A percentile compares a stretch with the other conserved stretches of the same genome.
Evolutionary conservation across 2,113 vertebrate species (phyloP).

Genomic region (Aramus guarauna): DNA sequence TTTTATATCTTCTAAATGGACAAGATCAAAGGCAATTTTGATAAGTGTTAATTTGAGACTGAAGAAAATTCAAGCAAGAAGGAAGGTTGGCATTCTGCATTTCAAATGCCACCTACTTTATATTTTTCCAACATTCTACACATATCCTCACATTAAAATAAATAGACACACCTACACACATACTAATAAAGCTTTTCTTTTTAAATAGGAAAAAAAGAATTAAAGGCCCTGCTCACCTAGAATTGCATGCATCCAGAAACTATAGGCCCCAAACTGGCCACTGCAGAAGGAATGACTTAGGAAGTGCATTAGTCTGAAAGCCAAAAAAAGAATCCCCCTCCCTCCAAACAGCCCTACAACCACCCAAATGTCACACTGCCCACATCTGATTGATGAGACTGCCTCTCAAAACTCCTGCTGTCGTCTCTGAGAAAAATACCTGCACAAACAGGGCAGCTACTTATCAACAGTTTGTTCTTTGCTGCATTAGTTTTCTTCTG

Average conservation of each 20-base stretch:
- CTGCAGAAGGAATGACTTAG: background rate
- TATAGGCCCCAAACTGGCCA: background rate
- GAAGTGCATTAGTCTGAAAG: background rate
- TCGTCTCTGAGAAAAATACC: background rate
- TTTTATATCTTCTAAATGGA: background rate
- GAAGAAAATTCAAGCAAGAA: background rate
- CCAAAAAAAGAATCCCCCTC: background rate
- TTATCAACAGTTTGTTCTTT: background rate
- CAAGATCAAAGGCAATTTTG: background rate
- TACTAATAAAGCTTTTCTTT: background rate
- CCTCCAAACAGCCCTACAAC: background rate
- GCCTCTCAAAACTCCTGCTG: background rate
- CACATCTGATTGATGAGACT: background rate
- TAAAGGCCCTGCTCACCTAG: background rate
- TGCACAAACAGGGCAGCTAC: background rate
- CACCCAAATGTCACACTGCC: background rate
- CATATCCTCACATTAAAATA: background rate
- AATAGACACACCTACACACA: background rate
- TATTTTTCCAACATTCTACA: background rate
- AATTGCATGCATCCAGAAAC: background rate
- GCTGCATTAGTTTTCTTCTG: background rate
- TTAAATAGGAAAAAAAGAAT: background rate
- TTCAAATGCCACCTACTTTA: background rate
- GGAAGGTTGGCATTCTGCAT: background rate
- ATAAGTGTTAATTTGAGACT: background rate